Conservation (phyloP, 2,797 vertebrate species). For the Myoxocephalus aenaeus region DNA sequence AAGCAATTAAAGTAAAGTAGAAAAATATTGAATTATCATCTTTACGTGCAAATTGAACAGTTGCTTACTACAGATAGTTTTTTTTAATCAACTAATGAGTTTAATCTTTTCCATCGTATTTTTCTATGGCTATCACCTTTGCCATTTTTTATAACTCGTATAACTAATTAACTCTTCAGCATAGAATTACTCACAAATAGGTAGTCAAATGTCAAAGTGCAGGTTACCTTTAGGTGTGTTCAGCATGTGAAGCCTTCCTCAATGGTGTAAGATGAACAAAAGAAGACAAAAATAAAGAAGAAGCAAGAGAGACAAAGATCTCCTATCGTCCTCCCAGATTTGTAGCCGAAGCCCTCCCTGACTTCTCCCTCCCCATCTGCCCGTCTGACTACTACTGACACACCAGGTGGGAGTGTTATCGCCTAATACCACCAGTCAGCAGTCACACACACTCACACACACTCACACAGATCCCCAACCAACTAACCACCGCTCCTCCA, state of each 20-base stretch:
- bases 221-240: slow-evolving; percentile 61
- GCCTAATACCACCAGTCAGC: slow-evolving; percentile 59
- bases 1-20: slow-evolving; percentile 14
- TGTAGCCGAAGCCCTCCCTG: slow-evolving; percentile 49
- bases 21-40: neutral
- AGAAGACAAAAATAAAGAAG: slow-evolving; percentile 8
- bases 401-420: slow-evolving; percentile 66
- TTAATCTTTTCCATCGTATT: too few species aligned
- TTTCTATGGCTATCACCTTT: neutral
- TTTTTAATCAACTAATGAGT: neutral
- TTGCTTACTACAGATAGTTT: neutral
- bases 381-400: slow-evolving; percentile 61
- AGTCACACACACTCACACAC: slow-evolving; percentile 46
- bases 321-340: slow-evolving; percentile 22
- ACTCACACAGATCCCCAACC: slow-evolving; percentile 22
- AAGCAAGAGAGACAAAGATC: slow-evolving; percentile 28
- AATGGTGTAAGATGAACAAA: neutral
- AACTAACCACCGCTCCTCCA: slow-evolving; percentile 28
- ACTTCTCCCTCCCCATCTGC: slow-evolving; percentile 66
- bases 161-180: neutral
- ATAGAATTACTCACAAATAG: slow-evolving; percentile 22
- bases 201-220: slow-evolving; percentile 16
- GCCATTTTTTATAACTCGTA: neutral
- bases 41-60: slow-evolving; percentile 2
- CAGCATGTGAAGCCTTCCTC: slow-evolving; percentile 39